Evolutionary conservation across 2,113 vertebrate genomes (phyloP).

Genomic region (Paedocypris sp.): DNA sequence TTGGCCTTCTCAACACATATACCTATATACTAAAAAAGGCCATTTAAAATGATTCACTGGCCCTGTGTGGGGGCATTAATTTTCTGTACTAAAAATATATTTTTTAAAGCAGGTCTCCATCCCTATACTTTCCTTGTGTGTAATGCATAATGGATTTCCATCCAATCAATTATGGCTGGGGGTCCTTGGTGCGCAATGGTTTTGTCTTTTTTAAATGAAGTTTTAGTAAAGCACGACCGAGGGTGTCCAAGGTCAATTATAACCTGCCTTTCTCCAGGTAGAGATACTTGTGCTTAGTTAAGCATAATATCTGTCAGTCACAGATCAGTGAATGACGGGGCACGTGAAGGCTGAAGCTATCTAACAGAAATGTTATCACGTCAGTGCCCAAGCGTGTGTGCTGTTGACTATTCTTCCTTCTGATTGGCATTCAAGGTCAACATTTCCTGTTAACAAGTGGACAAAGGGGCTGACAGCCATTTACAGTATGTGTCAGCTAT

Average conservation of each 20-base stretch:
- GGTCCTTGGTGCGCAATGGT: slow-evolving; percentile 55
- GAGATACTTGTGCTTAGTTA: slow-evolving; percentile 51
- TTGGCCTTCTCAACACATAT: slow-evolving; percentile 71
- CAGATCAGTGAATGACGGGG: slow-evolving; percentile 43
- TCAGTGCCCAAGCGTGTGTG: slow-evolving; percentile 36
- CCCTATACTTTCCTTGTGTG: slow-evolving; percentile 55
- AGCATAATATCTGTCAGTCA: slow-evolving; percentile 61
- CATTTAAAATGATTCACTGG: slow-evolving; percentile 77
- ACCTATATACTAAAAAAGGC: slow-evolving; percentile 74
- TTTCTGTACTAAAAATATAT: slow-evolving; percentile 78
- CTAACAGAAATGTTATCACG: slow-evolving; percentile 42
- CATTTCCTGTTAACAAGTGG: slow-evolving; percentile 51
- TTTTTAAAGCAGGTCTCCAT: slow-evolving; percentile 66
- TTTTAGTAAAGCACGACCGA: slow-evolving; percentile 69
- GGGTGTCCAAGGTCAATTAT: slow-evolving; percentile 67
- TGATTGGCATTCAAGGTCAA: slow-evolving; percentile 64
- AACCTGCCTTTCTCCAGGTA: slow-evolving; percentile 45
- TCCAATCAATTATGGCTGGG: slow-evolving; percentile 64
- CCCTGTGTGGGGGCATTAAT: slow-evolving; percentile 66
- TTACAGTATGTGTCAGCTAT: slow-evolving; percentile 55
- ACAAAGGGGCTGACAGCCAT: slow-evolving; percentile 44
- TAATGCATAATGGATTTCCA: slow-evolving; percentile 66
- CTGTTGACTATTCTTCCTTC: slow-evolving; percentile 63
- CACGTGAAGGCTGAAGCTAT: slow-evolving; percentile 58
- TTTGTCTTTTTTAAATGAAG: slow-evolving; percentile 75